Conservation (phyloP, 1,140 invertebrate species). For the Rhagoletis pomonella region DNA sequence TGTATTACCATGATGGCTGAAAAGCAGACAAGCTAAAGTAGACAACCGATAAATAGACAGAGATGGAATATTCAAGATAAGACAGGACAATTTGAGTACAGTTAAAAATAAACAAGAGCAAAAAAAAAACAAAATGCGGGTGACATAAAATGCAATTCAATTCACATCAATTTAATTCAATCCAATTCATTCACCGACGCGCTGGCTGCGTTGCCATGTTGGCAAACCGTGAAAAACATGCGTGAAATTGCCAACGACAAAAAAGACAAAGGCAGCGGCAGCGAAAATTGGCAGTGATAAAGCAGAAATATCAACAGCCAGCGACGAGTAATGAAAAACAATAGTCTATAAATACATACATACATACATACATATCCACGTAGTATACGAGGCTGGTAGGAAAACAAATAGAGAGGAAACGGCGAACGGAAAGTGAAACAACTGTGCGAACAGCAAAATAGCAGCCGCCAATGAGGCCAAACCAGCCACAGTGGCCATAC, state of each 20-base stretch:
- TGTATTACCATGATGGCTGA: too few species aligned
- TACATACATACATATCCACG: not conserved
- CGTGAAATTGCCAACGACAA: slow-evolving; percentile 9
- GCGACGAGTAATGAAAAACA: not conserved
- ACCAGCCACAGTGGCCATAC: not conserved
- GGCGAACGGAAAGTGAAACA: not conserved
- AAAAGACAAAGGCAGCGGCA: not conserved
- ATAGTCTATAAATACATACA: too few species aligned
- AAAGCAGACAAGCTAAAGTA: too few species aligned
- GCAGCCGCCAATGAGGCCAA: not conserved
- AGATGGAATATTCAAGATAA: not conserved
- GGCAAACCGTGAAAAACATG: slow-evolving; percentile 14
- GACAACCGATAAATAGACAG: not conserved
- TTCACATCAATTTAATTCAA: not conserved
- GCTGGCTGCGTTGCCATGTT: not conserved
- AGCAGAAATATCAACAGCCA: not conserved
- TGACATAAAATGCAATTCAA: not conserved
- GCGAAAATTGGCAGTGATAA: not conserved
- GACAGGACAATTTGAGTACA: not conserved
- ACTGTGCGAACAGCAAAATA: not conserved
- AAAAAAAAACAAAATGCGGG: not conserved
- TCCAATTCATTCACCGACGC: not conserved
- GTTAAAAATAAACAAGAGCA: too few species aligned
- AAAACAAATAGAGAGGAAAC: not conserved
- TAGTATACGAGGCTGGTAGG: not conserved